Conservation (phyloP, 2,113 vertebrate genomes). For the Cyanoramphus novaezelandiae region DNA sequence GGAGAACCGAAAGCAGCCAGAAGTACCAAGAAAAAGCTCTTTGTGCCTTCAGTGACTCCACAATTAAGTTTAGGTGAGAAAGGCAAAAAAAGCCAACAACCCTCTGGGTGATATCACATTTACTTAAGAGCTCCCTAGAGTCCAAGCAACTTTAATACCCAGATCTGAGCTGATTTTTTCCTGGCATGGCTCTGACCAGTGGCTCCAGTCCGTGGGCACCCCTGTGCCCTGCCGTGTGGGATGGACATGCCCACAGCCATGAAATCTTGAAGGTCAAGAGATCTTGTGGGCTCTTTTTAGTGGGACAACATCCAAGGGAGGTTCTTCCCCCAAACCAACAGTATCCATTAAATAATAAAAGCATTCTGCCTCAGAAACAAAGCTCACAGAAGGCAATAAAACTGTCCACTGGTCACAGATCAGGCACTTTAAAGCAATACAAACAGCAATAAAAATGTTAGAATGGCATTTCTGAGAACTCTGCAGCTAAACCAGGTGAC, state of each 20-base stretch:
- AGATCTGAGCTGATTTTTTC: neutral
- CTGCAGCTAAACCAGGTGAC: neutral
- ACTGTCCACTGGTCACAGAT: conserved; percentile 6
- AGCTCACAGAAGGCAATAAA: conserved; percentile 29
- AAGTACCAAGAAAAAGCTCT: neutral
- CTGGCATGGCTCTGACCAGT: neutral
- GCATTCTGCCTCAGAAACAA: neutral
- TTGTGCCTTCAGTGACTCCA: neutral
- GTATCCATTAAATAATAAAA: neutral
- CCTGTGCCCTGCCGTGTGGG: fast-evolving
- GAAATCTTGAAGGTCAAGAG: neutral
- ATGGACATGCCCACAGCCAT: neutral
- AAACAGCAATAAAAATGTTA: conserved; percentile 2
- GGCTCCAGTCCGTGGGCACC: neutral
- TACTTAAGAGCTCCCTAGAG: neutral
- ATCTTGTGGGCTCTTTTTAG: neutral
- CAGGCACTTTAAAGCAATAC: conserved; percentile 9
- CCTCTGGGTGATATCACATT: neutral
- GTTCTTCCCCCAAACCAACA: conserved; percentile 5
- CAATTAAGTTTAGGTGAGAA: neutral
- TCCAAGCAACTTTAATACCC: neutral
- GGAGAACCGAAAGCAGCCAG: neutral
- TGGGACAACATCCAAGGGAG: neutral
- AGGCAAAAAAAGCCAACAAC: neutral
- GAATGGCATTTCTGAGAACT: neutral